A percentile compares a stretch with the other conserved stretches of the same genome.
Conservation (phyloP, 2,113 vertebrate genomes). For the Prionailurus viverrinus region DNA sequence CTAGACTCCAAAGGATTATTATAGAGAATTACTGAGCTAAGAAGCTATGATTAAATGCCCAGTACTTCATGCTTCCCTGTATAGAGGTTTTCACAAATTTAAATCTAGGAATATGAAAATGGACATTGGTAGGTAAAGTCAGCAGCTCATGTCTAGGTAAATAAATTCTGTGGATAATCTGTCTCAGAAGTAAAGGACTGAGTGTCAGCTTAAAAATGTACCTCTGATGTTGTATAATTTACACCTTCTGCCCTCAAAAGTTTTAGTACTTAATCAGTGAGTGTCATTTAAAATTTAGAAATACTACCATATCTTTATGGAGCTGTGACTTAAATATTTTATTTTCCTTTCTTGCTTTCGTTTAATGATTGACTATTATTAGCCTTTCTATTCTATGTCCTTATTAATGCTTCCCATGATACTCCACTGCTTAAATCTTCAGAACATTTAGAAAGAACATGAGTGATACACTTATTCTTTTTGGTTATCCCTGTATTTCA, state of each 20-base stretch:
- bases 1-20: background rate
- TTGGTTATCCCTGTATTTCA: background rate
- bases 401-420: background rate
- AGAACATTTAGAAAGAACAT: background rate
- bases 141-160: background rate
- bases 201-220: background rate
- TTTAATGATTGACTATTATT: background rate
- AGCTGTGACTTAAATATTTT: background rate
- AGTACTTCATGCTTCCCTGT: background rate
- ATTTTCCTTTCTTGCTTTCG: background rate
- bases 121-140: background rate
- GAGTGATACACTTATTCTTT: background rate
- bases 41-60: background rate
- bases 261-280: background rate
- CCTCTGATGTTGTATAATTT: background rate
- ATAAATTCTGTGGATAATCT: background rate
- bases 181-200: background rate
- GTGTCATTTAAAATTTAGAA: constrained; percentile 21
- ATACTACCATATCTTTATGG: background rate
- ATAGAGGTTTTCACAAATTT: background rate
- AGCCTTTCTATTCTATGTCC: background rate
- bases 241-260: background rate
- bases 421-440: background rate
- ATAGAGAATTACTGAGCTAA: background rate
- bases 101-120: background rate